These are phyloP conservation scores for Sinhomidia bicolor DNA, from an alignment of 2,888 invertebrate genomes.

Conservation along the genomic window DNA sequence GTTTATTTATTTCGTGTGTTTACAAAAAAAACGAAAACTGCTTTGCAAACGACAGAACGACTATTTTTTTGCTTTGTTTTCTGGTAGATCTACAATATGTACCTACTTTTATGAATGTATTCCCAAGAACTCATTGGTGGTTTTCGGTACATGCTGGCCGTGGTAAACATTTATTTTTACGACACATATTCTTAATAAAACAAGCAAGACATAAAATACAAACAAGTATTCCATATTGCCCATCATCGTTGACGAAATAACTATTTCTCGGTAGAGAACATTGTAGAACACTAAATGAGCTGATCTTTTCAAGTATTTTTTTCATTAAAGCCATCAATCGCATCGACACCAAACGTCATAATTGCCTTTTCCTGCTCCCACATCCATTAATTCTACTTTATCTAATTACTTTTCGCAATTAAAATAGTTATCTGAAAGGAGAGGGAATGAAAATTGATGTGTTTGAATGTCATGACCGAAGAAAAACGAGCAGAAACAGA, in stretches of 20 bases:
- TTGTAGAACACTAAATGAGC: neutral
- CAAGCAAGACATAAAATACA: neutral
- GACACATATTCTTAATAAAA: neutral
- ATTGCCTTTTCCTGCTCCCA: conserved; percentile 39
- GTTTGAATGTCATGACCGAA: neutral
- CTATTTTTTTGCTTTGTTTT: neutral
- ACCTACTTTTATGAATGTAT: no score
- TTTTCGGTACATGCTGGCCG: no score
- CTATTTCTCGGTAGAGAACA: neutral
- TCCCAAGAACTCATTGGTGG: neutral
- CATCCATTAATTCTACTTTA: conserved; percentile 45
- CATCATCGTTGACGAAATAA: neutral
- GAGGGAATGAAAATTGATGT: conserved; percentile 13
- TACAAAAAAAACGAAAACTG: neutral
- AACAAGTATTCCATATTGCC: neutral
- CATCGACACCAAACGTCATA: conserved; percentile 42
- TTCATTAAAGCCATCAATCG: conserved; percentile 28
- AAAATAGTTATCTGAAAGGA: conserved; percentile 42
- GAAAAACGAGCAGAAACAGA: conserved; percentile 22
- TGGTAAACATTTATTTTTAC: no score
- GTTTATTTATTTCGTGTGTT: neutral
- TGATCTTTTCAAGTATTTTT: neutral
- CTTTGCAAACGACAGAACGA: no score
- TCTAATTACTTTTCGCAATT: conserved; percentile 63
- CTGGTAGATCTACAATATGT: no score